A percentile compares a stretch with the other conserved stretches of the same genome.
Evolutionary conservation across 2,797 vertebrate genomes (phyloP).

Genomic region (Tapirus indicus): DNA sequence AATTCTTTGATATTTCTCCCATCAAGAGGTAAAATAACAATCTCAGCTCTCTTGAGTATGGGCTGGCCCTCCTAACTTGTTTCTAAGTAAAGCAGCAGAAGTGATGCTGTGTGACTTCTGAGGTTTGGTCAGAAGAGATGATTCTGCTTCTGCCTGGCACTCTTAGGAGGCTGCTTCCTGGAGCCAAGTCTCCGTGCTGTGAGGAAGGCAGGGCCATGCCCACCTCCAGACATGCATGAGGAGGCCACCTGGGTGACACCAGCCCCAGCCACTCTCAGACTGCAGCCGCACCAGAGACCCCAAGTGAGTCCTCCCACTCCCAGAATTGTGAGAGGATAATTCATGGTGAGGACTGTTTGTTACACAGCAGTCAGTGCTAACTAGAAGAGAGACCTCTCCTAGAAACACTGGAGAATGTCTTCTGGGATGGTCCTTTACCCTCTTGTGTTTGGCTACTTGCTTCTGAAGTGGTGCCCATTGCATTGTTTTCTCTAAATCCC

Average conservation of each 20-base stretch:
- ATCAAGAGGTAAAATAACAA: neutral
- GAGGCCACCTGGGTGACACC: neutral
- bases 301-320: neutral
- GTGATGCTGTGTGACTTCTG: neutral
- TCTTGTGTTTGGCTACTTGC: neutral
- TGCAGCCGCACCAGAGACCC: neutral
- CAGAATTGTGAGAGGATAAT: neutral
- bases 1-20: neutral
- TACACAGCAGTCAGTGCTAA: neutral
- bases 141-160: neutral
- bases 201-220: neutral
- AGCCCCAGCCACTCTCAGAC: neutral
- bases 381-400: neutral
- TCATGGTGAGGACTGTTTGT: neutral
- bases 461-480: neutral
- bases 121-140: neutral
- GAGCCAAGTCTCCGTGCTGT: neutral
- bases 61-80: neutral
- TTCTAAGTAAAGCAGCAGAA: neutral
- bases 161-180: neutral
- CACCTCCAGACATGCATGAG: neutral
- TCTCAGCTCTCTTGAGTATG: neutral
- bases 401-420: neutral
- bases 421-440: neutral
- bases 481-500: neutral